Percentiles rank a stretch among this genome's conserved stretches.
These are phyloP conservation scores for Drosophila orosa DNA, from an alignment of 1,140 invertebrate genomes.

Conservation along the genomic window DNA sequence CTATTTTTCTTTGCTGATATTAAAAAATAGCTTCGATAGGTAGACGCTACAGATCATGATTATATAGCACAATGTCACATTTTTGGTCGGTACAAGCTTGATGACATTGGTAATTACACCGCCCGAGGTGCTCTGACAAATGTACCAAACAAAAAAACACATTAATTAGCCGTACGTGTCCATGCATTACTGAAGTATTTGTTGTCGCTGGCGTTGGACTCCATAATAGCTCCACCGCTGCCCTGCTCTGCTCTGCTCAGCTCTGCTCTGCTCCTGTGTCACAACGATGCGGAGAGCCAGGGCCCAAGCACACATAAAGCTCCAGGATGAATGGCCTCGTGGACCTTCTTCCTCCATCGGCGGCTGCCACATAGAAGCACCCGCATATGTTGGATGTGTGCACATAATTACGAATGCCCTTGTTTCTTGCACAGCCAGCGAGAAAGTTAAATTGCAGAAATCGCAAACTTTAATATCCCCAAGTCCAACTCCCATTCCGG, in stretches of 20 bases:
- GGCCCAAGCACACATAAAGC: slow-evolving; percentile 48
- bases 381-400: slow-evolving; percentile 39
- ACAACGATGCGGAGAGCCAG: slow-evolving; percentile 27
- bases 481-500: slow-evolving; percentile 16
- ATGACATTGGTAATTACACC: slow-evolving; percentile 54
- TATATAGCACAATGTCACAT: not conserved
- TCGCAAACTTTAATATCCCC: slow-evolving; percentile 69
- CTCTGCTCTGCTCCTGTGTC: slow-evolving; percentile 29
- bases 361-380: not conserved
- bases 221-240: slow-evolving; percentile 56
- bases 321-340: slow-evolving; percentile 64
- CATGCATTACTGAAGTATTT: slow-evolving; percentile 74
- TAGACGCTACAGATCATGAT: not conserved
- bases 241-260: slow-evolving; percentile 15
- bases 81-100: slow-evolving; percentile 26
- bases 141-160: slow-evolving; percentile 58
- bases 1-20: not conserved
- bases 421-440: slow-evolving; percentile 51
- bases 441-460: slow-evolving; percentile 76
- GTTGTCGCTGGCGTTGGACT: slow-evolving; percentile 46
- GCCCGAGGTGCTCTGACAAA: slow-evolving; percentile 46
- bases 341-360: slow-evolving; percentile 5
- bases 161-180: slow-evolving; percentile 77
- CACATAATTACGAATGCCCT: slow-evolving; percentile 68
- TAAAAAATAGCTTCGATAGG: not conserved